Conservation (phyloP, 2,888 invertebrate species). For the Pemphredon lugubris region DNA sequence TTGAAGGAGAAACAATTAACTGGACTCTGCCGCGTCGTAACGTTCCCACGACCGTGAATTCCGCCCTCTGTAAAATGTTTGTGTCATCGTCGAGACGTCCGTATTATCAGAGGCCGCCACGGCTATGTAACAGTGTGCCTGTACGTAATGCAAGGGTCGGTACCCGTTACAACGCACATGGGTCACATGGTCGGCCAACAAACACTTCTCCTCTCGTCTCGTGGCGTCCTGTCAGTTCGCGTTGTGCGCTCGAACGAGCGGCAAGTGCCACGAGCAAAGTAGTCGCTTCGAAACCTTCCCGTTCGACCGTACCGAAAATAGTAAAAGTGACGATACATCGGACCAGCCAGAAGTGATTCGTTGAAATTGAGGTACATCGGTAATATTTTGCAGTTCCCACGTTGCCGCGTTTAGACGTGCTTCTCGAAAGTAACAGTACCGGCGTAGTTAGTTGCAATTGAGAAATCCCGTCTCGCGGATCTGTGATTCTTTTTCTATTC, state of each 20-base stretch:
- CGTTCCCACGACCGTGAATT: constrained; percentile 37
- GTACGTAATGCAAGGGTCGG: constrained; percentile 31
- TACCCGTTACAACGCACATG: constrained; percentile 57
- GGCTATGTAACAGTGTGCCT: not conserved
- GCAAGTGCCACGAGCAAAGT: constrained; percentile 29
- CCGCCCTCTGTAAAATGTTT: constrained; percentile 1
- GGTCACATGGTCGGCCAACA: constrained; percentile 42
- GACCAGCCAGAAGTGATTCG: no score
- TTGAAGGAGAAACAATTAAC: no score
- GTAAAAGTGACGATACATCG: no score
- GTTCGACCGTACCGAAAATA: no score
- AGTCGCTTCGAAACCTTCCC: not conserved
- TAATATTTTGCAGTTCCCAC: not conserved
- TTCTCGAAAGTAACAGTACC: no score
- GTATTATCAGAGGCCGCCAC: not conserved
- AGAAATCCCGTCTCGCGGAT: no score
- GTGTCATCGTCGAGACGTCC: no score
- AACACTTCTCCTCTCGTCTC: constrained; percentile 13
- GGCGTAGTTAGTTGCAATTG: no score
- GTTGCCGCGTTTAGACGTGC: no score
- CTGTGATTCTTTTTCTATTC: no score
- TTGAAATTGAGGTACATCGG: no score
- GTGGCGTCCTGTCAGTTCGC: constrained; percentile 54
- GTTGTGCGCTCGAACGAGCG: constrained; percentile 61
- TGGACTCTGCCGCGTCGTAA: no score